Evolutionary conservation across 2,888 invertebrate genomes (phyloP).

Genomic region (Labia minor): DNA sequence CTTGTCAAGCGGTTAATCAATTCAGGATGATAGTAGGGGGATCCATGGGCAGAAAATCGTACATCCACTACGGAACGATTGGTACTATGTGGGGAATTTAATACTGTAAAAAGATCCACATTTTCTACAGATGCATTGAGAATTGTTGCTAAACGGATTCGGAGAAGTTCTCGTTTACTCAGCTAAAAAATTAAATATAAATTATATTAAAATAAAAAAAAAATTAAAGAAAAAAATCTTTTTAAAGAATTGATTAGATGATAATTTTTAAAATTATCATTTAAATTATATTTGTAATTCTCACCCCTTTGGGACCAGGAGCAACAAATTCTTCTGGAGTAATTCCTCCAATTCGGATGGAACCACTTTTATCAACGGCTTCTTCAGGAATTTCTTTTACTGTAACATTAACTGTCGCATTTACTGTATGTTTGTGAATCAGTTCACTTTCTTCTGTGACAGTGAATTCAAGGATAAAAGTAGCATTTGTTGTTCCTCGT

Average conservation of each 20-base stretch:
- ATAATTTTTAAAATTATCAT: neutral
- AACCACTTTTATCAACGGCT: conserved; percentile 86
- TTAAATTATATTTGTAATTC: conserved; percentile 18
- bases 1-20: conserved; percentile 77
- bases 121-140: conserved; percentile 69
- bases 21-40: conserved; percentile 82
- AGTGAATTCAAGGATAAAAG: conserved; percentile 61
- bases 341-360: conserved; percentile 69
- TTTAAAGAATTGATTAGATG: neutral
- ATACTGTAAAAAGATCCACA: conserved; percentile 88
- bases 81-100: conserved; percentile 49
- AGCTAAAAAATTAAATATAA: conserved; percentile 34
- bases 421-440: conserved; percentile 56
- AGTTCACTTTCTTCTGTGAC: conserved; percentile 54
- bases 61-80: conserved; percentile 56
- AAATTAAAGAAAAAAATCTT: neutral
- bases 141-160: conserved; percentile 51
- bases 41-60: conserved; percentile 84
- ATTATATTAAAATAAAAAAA: neutral
- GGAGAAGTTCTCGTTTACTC: conserved; percentile 65
- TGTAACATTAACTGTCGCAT: conserved; percentile 75
- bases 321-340: conserved; percentile 79
- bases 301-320: conserved; percentile 37
- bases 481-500: conserved; percentile 60
- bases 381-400: conserved; percentile 82